Conservation (phyloP, 2,888 invertebrate genomes). For the Andrena camellia region DNA sequence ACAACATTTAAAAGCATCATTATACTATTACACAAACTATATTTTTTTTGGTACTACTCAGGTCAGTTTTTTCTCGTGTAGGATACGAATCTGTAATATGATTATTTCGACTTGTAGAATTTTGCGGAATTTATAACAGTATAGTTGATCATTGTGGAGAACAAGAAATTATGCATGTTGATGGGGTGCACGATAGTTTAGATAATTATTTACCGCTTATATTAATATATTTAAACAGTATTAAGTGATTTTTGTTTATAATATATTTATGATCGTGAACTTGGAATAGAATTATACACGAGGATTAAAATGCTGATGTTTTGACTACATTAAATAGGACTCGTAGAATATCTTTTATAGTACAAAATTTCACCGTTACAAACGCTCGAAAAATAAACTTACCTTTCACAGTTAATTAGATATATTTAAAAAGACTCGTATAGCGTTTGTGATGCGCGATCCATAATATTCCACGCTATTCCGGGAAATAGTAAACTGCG, state of each 20-base stretch:
- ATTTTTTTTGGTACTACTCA: too few species aligned
- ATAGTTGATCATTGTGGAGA: neutral
- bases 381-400: too few species aligned
- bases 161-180: neutral
- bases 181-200: neutral
- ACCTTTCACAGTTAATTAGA: too few species aligned
- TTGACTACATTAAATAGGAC: neutral
- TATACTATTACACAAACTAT: neutral
- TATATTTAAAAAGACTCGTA: too few species aligned
- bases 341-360: too few species aligned
- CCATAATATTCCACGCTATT: too few species aligned
- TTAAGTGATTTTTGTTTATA: neutral
- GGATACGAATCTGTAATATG: neutral
- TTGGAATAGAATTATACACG: neutral
- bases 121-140: slow-evolving; percentile 11
- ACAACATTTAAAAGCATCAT: neutral
- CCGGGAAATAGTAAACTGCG: too few species aligned
- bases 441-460: too few species aligned
- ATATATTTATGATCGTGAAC: neutral
- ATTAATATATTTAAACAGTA: neutral
- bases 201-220: slow-evolving; percentile 4
- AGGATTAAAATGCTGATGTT: neutral
- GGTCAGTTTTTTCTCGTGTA: neutral
- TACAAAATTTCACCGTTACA: too few species aligned
- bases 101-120: neutral